Conservation (phyloP, 2,113 vertebrate genomes). For the Dasyornis broadbenti region DNA sequence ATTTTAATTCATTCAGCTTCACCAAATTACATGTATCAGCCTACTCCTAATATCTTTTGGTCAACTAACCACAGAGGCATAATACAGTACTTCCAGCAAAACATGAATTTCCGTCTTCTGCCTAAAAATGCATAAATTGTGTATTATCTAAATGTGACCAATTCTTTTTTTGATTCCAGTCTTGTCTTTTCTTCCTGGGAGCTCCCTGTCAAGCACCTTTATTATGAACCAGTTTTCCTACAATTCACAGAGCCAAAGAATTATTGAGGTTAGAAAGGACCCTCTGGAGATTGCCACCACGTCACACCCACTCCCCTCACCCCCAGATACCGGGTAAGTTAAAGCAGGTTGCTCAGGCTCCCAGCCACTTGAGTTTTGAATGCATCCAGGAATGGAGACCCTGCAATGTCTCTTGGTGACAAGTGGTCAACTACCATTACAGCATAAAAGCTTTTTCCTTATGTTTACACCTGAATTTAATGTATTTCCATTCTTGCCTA, state of each 20-base stretch:
- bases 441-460: not conserved
- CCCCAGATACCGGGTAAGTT: not conserved
- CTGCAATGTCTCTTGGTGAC: rapidly evolving
- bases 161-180: not conserved
- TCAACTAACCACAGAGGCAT: not conserved
- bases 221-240: not conserved
- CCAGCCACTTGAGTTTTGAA: rapidly evolving
- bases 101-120: not conserved
- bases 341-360: not conserved
- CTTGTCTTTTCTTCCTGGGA: not conserved
- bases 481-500: not conserved
- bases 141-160: not conserved
- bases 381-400: not conserved
- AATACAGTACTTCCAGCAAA: not conserved
- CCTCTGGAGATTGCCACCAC: not conserved
- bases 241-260: not conserved
- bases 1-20: not conserved
- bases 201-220: not conserved
- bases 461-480: not conserved
- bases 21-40: not conserved
- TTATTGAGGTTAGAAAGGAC: not conserved
- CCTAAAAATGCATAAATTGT: not conserved
- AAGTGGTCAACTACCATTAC: rapidly evolving
- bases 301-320: not conserved
- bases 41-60: not conserved